These are phyloP conservation scores for Capitella teleta DNA, from an alignment of 1,140 invertebrate species.

Conservation along the genomic window DNA sequence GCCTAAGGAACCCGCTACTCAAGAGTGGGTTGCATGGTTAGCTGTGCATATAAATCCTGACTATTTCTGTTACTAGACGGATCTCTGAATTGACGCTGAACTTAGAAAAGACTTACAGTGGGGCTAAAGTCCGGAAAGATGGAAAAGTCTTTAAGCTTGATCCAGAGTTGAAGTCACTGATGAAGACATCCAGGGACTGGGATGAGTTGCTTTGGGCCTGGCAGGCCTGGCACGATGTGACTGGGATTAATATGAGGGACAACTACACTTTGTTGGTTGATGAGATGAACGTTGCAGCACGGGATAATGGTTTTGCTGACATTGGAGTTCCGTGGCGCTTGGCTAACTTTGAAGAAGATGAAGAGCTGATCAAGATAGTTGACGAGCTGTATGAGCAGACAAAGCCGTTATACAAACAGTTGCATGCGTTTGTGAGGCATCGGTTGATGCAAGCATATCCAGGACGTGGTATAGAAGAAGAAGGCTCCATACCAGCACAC, in stretches of 20 bases:
- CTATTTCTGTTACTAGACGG: too few relatives aligned
- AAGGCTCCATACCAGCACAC: slow-evolving; percentile 82
- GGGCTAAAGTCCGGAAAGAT: slow-evolving; percentile 14
- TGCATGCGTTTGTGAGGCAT: slow-evolving; percentile 34
- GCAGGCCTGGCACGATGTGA: slow-evolving; percentile 62
- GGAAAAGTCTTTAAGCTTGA: slow-evolving; percentile 5
- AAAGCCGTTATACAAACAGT: slow-evolving; percentile 28
- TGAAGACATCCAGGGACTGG: slow-evolving; percentile 22
- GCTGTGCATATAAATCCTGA: too few relatives aligned
- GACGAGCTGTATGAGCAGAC: slow-evolving; percentile 23
- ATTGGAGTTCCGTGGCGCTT: slow-evolving; percentile 23
- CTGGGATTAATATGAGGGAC: slow-evolving; percentile 62
- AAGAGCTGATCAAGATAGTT: slow-evolving; percentile 20
- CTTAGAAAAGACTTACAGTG: too few relatives aligned
- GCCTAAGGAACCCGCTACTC: too few relatives aligned
- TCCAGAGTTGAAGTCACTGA: slow-evolving; percentile 22
- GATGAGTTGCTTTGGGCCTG: slow-evolving; percentile 42
- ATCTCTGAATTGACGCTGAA: too few relatives aligned
- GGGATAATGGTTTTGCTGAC: slow-evolving; percentile 60
- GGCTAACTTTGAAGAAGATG: slow-evolving; percentile 22
- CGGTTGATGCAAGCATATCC: slow-evolving; percentile 23
- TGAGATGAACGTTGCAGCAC: slow-evolving; percentile 66
- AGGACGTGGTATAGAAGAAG: slow-evolving; percentile 26
- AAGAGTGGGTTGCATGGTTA: too few relatives aligned
- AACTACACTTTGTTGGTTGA: slow-evolving; percentile 66